phyloP scores from a whole-genome alignment of 2,888 invertebrate genomes.

The Polyploca ridens region DNA sequence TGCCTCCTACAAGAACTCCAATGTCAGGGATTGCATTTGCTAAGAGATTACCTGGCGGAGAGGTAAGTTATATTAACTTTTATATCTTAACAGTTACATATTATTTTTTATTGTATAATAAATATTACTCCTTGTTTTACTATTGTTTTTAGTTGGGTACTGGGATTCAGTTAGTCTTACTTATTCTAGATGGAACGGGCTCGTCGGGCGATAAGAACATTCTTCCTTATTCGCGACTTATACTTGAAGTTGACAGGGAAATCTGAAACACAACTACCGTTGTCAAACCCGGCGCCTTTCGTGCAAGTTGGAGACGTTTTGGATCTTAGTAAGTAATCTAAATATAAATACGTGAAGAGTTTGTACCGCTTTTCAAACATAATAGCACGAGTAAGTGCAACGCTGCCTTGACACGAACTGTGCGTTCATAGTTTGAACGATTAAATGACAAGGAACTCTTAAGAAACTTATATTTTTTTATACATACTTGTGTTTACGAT shows the following conservation, averaged over 20 bases:
- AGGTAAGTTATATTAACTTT: slow-evolving; percentile 83
- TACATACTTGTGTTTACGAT: background rate
- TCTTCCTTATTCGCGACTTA: slow-evolving; percentile 93
- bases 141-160: too few relatives aligned
- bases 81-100: background rate
- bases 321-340: slow-evolving; percentile 92
- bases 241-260: slow-evolving; percentile 92
- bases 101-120: background rate
- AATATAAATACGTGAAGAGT: too few relatives aligned
- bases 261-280: slow-evolving; percentile 93
- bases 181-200: slow-evolving; percentile 91
- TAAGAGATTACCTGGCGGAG: slow-evolving; percentile 97
- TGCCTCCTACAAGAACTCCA: slow-evolving; percentile 98
- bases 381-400: too few relatives aligned
- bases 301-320: slow-evolving; percentile 97
- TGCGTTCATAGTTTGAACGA: too few relatives aligned
- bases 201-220: slow-evolving; percentile 95
- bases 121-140: too few relatives aligned
- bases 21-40: slow-evolving; percentile 98
- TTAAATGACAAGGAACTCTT: too few relatives aligned
- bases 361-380: too few relatives aligned
- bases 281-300: slow-evolving; percentile 94
- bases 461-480: too few relatives aligned
- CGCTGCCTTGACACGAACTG: too few relatives aligned
- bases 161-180: background rate